Base-by-base conservation (phyloP, 2,113 vertebrate genomes). In the Otis tarda region DNA sequence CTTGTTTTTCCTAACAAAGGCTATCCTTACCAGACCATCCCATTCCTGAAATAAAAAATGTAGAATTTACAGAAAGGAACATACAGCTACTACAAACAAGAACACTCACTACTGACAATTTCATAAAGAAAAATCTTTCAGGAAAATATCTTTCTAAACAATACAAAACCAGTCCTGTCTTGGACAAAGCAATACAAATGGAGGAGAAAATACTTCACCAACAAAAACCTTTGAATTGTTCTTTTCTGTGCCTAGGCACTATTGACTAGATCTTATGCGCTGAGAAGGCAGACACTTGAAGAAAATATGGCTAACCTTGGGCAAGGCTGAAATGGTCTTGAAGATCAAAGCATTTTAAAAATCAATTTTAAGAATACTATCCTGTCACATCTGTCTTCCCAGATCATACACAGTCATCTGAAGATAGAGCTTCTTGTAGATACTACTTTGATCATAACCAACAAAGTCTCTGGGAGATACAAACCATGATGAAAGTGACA, bases 1-100 rank as follows among this genome's bases (percentile, higher is more conserved):
- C 98, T 99, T 99, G 97, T 99, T 99, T 98, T 99, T 99, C 94
- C 99, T 98, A 71, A 99, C 98, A 94, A 99, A 99, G n/a, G 99
- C 99, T 94, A 99, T 99, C 97, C 99, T 98, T 88, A 99, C 99
- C 65, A 99, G 98, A 87, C 99, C 99, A 75, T 99, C 99, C 99
- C 99, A 99, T 93, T 99, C 99, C 99, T 99, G 87, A 93, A 98
- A 98, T 45, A 1, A 93, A 73, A 91, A 87, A 70, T 52, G 25
- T 65, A 87, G 27, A 63, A 76, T 80, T 93, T 81, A 77, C 39
- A 69, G 47, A 89, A 95, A 31, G 55, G 49, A 95, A 90, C 43
- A 65, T 10, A 43, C 8, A 93, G 30, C 39, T 59, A 22, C 7
- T 41, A 63, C 15, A 43, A 83, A 83, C 18, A 67, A 39, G 2